These are phyloP conservation scores for Aratinga solstitialis DNA, from an alignment of 2,797 vertebrate genomes.

Conservation along the genomic window DNA sequence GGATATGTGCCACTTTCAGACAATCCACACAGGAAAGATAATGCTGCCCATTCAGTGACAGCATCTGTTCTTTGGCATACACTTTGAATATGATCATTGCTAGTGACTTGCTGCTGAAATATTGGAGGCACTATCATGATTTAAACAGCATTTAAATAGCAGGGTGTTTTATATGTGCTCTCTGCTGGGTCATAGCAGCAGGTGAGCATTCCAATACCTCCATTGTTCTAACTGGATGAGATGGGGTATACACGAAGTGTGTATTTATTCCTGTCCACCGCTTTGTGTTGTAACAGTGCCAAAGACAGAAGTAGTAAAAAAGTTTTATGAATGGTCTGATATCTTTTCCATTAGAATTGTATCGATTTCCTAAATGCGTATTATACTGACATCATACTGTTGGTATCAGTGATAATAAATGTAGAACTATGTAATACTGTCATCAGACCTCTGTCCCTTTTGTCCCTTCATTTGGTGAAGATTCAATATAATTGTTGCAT, in stretches of 20 bases:
- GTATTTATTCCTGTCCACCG: not conserved
- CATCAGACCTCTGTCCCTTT: not conserved
- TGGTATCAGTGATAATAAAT: not conserved
- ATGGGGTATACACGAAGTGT: not conserved
- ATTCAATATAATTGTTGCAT: not conserved
- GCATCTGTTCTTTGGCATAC: conserved; percentile 55
- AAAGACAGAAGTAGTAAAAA: not conserved
- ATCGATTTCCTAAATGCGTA: not conserved
- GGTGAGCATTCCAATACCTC: not conserved
- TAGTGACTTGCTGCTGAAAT: conserved; percentile 25
- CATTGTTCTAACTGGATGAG: not conserved
- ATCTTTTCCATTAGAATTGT: not conserved
- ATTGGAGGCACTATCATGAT: not conserved
- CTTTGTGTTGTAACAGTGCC: not conserved
- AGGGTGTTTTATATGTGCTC: not conserved
- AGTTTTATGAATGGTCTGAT: not conserved
- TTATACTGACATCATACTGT: fast-evolving
- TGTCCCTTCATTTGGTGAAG: not conserved
- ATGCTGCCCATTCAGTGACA: conserved; percentile 51
- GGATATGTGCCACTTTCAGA: conserved; percentile 48
- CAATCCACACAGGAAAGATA: conserved; percentile 53
- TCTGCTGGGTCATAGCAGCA: not conserved
- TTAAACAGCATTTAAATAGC: not conserved
- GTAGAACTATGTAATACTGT: not conserved
- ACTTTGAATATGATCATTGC: not conserved